phyloP scores from a whole-genome alignment of 1,140 invertebrate genomes.

The Lepeophtheirus salmonis region DNA sequence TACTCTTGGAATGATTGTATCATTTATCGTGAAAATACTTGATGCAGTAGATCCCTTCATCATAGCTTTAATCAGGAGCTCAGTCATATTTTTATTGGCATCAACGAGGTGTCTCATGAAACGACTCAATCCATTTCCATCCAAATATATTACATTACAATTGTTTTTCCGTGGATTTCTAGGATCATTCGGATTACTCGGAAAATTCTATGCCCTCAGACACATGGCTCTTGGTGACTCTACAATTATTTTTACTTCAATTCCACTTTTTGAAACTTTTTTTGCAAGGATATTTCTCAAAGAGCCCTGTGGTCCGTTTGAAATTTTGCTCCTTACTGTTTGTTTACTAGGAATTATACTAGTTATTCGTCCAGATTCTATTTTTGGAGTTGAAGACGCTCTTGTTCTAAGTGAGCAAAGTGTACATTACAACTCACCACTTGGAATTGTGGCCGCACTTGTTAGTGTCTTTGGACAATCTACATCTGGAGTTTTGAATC shows the following conservation, averaged over 20 bases:
- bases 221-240: slow-evolving; percentile 75
- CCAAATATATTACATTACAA: slow-evolving; percentile 25
- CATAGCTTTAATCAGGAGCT: not conserved
- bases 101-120: not conserved
- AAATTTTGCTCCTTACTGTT: slow-evolving; percentile 54
- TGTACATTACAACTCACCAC: not conserved
- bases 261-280: slow-evolving; percentile 74
- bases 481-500: not conserved
- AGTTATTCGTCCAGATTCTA: slow-evolving; percentile 45
- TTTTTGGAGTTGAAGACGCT: slow-evolving; percentile 23
- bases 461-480: not conserved
- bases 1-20: not conserved
- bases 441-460: not conserved
- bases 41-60: not conserved
- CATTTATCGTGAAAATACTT: not conserved
- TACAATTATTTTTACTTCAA: slow-evolving; percentile 73
- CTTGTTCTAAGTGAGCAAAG: not conserved
- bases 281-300: slow-evolving; percentile 71
- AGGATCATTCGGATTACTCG: slow-evolving; percentile 62
- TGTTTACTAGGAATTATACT: slow-evolving; percentile 64
- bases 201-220: slow-evolving; percentile 69
- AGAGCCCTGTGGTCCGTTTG: slow-evolving; percentile 66
- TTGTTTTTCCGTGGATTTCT: slow-evolving; percentile 37
- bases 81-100: not conserved
- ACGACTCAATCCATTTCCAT: slow-evolving; percentile 38